Conservation (phyloP, 2,888 invertebrate species). For the Hydropsyche betteni region DNA sequence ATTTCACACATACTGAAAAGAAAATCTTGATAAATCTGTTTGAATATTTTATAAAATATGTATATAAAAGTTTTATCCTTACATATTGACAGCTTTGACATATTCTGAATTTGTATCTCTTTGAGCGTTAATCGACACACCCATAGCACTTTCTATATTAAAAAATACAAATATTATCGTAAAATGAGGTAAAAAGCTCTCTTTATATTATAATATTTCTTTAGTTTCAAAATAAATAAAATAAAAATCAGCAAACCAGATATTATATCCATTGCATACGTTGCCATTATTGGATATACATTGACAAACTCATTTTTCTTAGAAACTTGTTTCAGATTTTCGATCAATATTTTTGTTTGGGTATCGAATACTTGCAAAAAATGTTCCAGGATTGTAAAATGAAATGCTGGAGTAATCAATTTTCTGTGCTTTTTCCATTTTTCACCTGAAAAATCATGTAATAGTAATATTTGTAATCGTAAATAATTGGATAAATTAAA, state of each 20-base stretch:
- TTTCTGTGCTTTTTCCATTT: conserved; percentile 75
- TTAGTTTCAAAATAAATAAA: background rate
- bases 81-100: conserved; percentile 77
- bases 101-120: conserved; percentile 73
- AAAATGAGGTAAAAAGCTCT: background rate
- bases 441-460: conserved; percentile 55
- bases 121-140: conserved; percentile 77
- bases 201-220: too few relatives aligned
- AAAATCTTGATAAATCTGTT: conserved; percentile 22
- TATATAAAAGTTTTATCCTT: conserved; percentile 58
- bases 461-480: background rate
- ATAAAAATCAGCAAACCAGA: conserved; percentile 60
- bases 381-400: conserved; percentile 78
- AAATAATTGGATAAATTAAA: background rate
- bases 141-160: conserved; percentile 84
- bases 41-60: background rate
- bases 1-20: conserved; percentile 47
- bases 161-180: conserved; percentile 51
- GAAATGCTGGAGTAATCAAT: conserved; percentile 80
- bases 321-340: conserved; percentile 61
- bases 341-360: conserved; percentile 67
- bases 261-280: conserved; percentile 70
- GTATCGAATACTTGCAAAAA: conserved; percentile 76
- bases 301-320: conserved; percentile 63
- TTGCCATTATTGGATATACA: conserved; percentile 70